These are phyloP conservation scores for Erinaceus europaeus DNA, from an alignment of 2,113 vertebrate species.

Conservation along the genomic window DNA sequence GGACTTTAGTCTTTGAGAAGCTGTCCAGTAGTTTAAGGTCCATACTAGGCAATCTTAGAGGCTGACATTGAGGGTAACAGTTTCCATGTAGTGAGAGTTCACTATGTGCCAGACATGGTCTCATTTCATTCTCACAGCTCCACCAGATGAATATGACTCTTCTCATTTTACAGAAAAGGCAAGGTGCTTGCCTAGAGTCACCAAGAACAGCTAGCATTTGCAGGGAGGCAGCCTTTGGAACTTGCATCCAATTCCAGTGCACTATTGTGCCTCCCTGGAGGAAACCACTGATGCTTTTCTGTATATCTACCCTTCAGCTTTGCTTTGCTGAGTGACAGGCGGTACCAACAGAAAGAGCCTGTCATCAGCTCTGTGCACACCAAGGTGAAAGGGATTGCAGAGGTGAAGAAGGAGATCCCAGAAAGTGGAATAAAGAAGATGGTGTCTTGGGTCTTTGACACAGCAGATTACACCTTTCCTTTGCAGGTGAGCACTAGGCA, in stretches of 20 bases:
- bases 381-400: constrained; percentile 69
- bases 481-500: constrained; percentile 56
- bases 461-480: constrained; percentile 54
- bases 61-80: not conserved
- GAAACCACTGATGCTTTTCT: not conserved
- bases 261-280: not conserved
- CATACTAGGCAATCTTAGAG: not conserved
- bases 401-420: not conserved
- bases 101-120: accelerated
- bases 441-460: not conserved
- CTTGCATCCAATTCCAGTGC: not conserved
- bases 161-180: not conserved
- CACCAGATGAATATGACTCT: not conserved
- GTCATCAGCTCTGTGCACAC: constrained; percentile 71
- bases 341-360: constrained; percentile 68
- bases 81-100: not conserved
- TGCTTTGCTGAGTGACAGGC: constrained; percentile 65
- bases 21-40: not conserved
- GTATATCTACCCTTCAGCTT: constrained; percentile 45
- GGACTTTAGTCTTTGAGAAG: not conserved
- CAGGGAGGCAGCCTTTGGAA: not conserved
- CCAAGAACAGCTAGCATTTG: too few species aligned
- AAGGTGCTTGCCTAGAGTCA: too few species aligned
- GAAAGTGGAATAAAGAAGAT: not conserved
- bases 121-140: not conserved